Evolutionary conservation across 64 coral and sea anemone genomes (phyloP).

Genomic region (Pocillopora damicornis): DNA sequence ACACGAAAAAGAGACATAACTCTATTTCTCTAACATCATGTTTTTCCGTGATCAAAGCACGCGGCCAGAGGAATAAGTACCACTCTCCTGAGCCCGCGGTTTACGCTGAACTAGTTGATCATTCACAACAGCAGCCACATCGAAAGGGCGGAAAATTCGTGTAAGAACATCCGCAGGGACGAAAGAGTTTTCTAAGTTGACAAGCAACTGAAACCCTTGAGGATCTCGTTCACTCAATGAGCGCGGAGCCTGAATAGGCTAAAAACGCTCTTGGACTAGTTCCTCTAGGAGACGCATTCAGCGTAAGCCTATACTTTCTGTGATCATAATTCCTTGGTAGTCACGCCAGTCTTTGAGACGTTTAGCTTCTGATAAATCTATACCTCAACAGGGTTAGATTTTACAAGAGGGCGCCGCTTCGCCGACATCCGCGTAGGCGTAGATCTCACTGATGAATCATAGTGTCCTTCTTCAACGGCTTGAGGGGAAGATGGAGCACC

Average conservation of each 20-base stretch:
- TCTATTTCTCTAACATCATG: neutral
- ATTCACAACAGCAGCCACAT: neutral
- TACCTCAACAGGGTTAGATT: conserved; percentile 18
- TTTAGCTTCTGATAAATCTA: neutral
- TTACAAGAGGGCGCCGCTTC: conserved; percentile 19
- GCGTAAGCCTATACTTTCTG: no score
- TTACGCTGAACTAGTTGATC: neutral
- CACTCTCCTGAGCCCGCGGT: neutral
- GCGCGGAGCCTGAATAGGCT: no score
- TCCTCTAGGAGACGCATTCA: no score
- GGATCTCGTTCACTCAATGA: no score
- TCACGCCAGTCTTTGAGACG: neutral
- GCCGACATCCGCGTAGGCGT: conserved; percentile 19
- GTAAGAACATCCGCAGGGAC: neutral
- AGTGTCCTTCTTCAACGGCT: neutral
- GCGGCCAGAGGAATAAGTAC: neutral
- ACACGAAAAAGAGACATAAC: neutral
- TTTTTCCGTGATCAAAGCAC: neutral
- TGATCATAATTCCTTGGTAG: neutral
- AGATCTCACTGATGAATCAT: neutral
- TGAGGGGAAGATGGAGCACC: neutral
- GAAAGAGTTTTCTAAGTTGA: no score
- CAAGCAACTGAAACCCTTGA: no score
- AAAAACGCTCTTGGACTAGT: no score
- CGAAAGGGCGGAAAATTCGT: neutral